Evolutionary conservation across 2,113 vertebrate genomes (phyloP).

Genomic region (Nesogale talazaci): DNA sequence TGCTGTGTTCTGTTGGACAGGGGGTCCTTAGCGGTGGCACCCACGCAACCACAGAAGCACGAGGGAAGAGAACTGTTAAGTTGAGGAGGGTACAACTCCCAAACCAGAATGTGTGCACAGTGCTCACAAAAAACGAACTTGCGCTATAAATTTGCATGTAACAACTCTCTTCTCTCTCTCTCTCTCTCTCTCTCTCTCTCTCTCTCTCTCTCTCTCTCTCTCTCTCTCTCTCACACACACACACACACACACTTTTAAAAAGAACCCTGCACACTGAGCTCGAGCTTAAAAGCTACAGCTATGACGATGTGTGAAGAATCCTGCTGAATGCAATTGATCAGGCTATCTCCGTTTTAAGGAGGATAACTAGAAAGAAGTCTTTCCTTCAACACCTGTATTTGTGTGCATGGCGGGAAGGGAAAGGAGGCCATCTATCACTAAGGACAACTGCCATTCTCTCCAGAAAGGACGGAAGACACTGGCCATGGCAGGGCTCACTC

Average conservation of each 20-base stretch:
- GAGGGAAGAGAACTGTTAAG: too few species aligned
- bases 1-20: too few species aligned
- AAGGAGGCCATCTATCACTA: conserved; percentile 1
- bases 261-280: neutral
- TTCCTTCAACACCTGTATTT: neutral
- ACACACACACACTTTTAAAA: neutral
- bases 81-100: too few species aligned
- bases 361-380: conserved; percentile 27
- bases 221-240: too few species aligned
- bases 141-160: too few species aligned
- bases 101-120: too few species aligned
- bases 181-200: too few species aligned
- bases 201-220: too few species aligned
- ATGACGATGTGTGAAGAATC: conserved; percentile 5
- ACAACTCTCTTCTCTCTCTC: too few species aligned
- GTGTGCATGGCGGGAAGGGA: neutral
- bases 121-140: too few species aligned
- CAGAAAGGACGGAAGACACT: conserved; percentile 31
- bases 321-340: neutral
- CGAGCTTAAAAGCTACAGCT: neutral
- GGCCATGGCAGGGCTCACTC: neutral
- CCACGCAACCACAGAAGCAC: too few species aligned
- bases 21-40: too few species aligned
- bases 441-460: neutral
- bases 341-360: neutral